Percentiles rank a stretch among this genome's conserved stretches.
Conservation (phyloP, 2,888 invertebrate species). For the Camptogramma bilineatum region DNA sequence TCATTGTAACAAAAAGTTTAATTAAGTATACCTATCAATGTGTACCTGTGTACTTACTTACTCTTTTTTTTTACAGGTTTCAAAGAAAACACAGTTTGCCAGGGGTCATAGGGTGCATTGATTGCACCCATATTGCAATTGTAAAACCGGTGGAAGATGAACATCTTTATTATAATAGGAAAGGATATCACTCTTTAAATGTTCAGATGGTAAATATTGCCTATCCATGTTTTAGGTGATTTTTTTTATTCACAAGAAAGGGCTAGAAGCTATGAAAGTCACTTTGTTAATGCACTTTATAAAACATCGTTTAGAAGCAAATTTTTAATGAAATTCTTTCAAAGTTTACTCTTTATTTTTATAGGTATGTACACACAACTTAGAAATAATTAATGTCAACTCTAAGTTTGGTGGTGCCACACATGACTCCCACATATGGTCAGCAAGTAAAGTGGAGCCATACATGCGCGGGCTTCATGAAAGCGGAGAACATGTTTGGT, state of each 20-base stretch:
- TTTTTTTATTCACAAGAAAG: too few relatives aligned
- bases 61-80: conserved; percentile 29
- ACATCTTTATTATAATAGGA: conserved; percentile 43
- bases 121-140: conserved; percentile 18
- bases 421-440: conserved; percentile 16
- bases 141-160: conserved; percentile 39
- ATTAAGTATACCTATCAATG: neutral
- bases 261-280: neutral
- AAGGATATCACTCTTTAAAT: conserved; percentile 47
- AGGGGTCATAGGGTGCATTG: conserved; percentile 34
- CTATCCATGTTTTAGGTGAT: neutral
- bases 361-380: neutral
- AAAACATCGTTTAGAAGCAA: neutral
- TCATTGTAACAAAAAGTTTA: neutral
- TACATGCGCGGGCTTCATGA: conserved; percentile 34
- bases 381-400: conserved; percentile 10
- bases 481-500: conserved; percentile 39
- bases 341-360: neutral
- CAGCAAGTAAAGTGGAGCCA: conserved; percentile 12
- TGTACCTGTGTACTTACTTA: conserved; percentile 1
- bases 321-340: neutral
- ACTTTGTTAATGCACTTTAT: too few relatives aligned
- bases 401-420: conserved; percentile 16
- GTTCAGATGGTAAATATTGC: conserved; percentile 39
- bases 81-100: conserved; percentile 35